These are phyloP conservation scores for Hesperophylax magnus DNA, from an alignment of 1,140 invertebrate genomes.

Conservation along the genomic window DNA sequence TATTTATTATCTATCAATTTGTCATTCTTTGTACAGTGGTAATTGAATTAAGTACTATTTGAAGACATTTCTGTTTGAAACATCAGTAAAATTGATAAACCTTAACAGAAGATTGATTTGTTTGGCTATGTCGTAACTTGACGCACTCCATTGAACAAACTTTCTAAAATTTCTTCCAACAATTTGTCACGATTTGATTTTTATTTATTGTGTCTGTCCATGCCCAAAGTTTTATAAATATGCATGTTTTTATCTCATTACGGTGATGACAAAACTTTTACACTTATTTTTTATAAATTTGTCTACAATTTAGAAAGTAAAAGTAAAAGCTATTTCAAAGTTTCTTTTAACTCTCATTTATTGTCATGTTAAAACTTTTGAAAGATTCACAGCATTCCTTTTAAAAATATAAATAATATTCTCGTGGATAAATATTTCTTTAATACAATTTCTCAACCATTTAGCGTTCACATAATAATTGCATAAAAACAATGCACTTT, in stretches of 20 bases:
- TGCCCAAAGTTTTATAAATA: slow-evolving; percentile 12
- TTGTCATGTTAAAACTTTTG: too few species aligned
- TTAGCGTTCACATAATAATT: neutral
- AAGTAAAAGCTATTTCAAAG: too few species aligned
- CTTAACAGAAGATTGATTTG: neutral
- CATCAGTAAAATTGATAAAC: neutral
- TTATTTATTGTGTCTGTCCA: neutral
- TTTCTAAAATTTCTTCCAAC: slow-evolving; percentile 34
- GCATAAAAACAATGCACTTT: neutral
- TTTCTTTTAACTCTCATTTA: too few species aligned
- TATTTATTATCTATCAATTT: neutral
- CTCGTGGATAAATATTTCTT: neutral
- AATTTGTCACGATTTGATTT: neutral
- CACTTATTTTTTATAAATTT: too few species aligned
- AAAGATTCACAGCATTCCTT: neutral
- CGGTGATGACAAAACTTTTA: neutral
- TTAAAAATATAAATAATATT: neutral
- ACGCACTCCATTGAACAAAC: neutral
- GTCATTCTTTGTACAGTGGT: neutral
- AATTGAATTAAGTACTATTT: too few species aligned
- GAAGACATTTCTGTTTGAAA: too few species aligned
- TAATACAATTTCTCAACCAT: too few species aligned
- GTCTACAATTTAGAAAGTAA: too few species aligned
- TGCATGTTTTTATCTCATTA: neutral
- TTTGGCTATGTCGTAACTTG: slow-evolving; percentile 4